Percentiles rank a stretch among this genome's conserved stretches.
phyloP scores from a whole-genome alignment of 2,113 vertebrate species.

The Gavialis gangeticus region DNA sequence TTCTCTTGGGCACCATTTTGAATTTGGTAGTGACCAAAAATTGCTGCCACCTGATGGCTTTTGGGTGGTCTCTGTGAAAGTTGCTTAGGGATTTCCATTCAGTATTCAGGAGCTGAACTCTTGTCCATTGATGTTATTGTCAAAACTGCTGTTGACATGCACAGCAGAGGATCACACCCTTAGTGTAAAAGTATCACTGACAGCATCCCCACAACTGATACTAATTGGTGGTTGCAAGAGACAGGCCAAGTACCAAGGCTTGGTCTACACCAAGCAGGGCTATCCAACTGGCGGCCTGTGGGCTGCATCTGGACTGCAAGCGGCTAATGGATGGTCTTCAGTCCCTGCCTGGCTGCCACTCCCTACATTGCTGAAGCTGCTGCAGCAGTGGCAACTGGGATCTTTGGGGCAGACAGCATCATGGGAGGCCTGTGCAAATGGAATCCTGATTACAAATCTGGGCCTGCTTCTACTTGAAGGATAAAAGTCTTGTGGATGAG shows the following conservation, averaged over 20 bases:
- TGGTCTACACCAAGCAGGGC: too few relatives aligned
- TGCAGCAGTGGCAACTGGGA: too few relatives aligned
- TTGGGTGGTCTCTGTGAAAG: fast-evolving
- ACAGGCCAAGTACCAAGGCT: not conserved
- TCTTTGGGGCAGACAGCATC: too few relatives aligned
- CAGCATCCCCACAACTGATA: not conserved
- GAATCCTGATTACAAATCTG: not conserved
- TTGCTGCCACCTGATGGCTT: not conserved
- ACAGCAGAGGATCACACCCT: fast-evolving
- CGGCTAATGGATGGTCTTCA: too few relatives aligned
- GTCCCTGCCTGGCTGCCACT: too few relatives aligned
- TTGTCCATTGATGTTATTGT: not conserved
- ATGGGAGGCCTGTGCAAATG: not conserved
- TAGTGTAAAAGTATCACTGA: not conserved
- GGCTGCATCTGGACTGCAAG: too few relatives aligned
- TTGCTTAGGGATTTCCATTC: not conserved
- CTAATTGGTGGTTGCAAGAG: not conserved
- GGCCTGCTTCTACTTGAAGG: not conserved
- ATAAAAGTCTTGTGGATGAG: not conserved
- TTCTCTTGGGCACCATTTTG: not conserved
- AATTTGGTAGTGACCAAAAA: not conserved
- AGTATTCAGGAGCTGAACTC: fast-evolving
- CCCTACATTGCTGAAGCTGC: too few relatives aligned
- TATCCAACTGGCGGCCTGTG: too few relatives aligned
- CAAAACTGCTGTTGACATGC: not conserved